Base-by-base conservation (phyloP, 2,888 invertebrate species). In the Troides oblongomaculatus region DNA sequence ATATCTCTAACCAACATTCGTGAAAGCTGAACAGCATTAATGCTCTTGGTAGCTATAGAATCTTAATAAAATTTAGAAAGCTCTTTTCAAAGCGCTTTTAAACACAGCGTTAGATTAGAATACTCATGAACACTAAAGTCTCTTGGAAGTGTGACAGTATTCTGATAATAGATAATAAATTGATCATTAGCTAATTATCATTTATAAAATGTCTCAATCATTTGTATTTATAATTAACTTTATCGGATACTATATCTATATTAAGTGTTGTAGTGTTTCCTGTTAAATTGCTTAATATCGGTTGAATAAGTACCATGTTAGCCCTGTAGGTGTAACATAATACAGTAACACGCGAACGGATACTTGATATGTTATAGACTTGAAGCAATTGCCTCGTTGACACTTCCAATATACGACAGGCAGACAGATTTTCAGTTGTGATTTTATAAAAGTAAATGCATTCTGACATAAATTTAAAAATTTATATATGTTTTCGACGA, bases 341-440 rank as follows among this genome's bases (percentile, higher is more conserved):
- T 85, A 87, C 80, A 71, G 74, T 78, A 78, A 84, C 84, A 86
- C 81, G 89, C 87, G 74, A 85, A 84, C 80, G 77, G 90, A 82
- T 79, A 91, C 78, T 79, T 76, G 86, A 91, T 88, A 90, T 79
- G 65, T 69, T 62, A 59, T 62, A 62, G 66, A 66, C 73, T 73
- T 74, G 77, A 78, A 74, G 78, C 76, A 79, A 82, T 77, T 76
- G 74, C 77, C 81, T 80, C 81, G 67, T 60, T 81, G 81, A 84
- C 81, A 78, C 76, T 76, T 63, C 59, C 21, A 63, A 61, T 12
- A 21, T 23, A 21, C 36, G 66, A 46, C 58, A 25, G 25, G 14
- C 57, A 18, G 25, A 21, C 57, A 18, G 57, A 21, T 50, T 70
- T 67, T 62, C 56, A 43, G 62, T 43, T 65, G 46, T 66, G 58